Conservation (phyloP, 2,113 vertebrate species). For the Scolopax mira region DNA sequence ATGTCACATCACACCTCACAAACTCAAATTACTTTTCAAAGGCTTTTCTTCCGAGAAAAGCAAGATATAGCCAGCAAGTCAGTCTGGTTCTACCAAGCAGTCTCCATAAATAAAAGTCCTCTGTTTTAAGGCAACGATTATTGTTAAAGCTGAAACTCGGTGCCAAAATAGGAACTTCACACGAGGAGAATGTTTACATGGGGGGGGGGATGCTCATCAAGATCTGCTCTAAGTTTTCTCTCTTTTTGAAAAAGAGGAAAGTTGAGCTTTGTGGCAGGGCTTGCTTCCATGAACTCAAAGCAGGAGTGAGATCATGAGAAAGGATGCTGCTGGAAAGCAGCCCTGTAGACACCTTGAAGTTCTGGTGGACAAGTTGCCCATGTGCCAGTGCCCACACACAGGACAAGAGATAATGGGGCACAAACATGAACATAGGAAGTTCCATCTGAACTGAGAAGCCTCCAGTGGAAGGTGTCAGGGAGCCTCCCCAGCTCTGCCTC, state of each 20-base stretch:
- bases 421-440: too few species aligned
- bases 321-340: too few species aligned
- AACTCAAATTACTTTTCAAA: background rate
- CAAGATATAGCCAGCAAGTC: background rate
- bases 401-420: too few species aligned
- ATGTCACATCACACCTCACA: background rate
- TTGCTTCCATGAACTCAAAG: background rate
- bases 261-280: background rate
- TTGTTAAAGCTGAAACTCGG: background rate
- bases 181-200: background rate
- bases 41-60: background rate
- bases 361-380: too few species aligned
- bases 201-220: background rate
- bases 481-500: background rate
- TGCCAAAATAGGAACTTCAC: background rate
- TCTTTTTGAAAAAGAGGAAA: background rate
- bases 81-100: background rate
- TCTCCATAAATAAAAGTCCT: background rate
- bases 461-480: background rate
- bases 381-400: too few species aligned
- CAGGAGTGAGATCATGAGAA: background rate
- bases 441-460: background rate
- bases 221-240: background rate
- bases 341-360: too few species aligned
- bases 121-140: background rate